phyloP scores from a whole-genome alignment of 2,113 vertebrate genomes.

The Engystomops pustulosus region DNA sequence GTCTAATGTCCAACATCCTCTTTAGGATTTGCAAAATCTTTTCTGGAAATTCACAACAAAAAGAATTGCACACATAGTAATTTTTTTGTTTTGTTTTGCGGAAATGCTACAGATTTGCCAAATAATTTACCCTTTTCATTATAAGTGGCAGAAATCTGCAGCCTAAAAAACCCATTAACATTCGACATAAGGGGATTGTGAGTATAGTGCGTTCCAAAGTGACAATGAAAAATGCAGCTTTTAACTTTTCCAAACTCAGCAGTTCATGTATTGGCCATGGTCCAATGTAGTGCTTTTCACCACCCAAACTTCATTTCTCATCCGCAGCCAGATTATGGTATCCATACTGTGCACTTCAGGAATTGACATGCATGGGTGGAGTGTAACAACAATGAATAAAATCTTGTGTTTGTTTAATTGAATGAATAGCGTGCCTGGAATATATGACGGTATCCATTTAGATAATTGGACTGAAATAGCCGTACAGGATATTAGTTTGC shows the following conservation, averaged over 20 bases:
- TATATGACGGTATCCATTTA: neutral
- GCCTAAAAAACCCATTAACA: too few species aligned
- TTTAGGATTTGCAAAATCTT: too few species aligned
- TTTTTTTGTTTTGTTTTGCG: too few species aligned
- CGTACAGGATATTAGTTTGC: neutral
- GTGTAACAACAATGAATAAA: conserved; percentile 7
- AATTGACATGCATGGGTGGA: conserved; percentile 19
- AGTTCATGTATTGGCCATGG: conserved; percentile 6
- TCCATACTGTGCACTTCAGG: conserved; percentile 7
- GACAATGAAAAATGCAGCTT: conserved; percentile 24
- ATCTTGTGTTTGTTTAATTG: neutral
- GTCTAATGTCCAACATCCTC: too few species aligned
- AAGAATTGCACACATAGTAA: too few species aligned
- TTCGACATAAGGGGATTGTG: neutral
- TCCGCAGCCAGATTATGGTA: conserved; percentile 24
- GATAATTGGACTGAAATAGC: too few species aligned
- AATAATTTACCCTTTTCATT: too few species aligned
- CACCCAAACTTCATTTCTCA: neutral
- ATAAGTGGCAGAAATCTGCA: too few species aligned
- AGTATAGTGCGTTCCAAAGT: neutral
- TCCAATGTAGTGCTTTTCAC: conserved; percentile 3
- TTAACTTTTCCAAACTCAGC: conserved; percentile 4
- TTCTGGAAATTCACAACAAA: too few species aligned
- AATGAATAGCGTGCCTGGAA: neutral
- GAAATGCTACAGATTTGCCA: too few species aligned